Percentiles rank a stretch among this genome's conserved stretches.
These are phyloP conservation scores for Crocallis elinguaria DNA, from an alignment of 2,888 invertebrate genomes.

Conservation along the genomic window DNA sequence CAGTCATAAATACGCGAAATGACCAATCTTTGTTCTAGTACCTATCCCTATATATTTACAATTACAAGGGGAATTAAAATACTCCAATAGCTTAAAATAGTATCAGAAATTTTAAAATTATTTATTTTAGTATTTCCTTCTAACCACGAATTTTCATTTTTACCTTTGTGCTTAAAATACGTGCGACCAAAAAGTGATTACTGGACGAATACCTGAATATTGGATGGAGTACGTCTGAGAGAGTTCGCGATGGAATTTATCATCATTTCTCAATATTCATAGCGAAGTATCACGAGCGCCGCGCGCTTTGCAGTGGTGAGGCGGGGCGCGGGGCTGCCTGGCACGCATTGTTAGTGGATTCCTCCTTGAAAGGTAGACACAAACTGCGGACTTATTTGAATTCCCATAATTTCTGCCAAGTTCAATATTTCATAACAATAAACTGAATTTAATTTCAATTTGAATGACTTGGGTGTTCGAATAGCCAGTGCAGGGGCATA, in stretches of 20 bases:
- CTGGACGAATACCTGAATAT: conserved; percentile 53
- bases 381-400: conserved; percentile 75
- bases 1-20: too few relatives aligned
- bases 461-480: conserved; percentile 9
- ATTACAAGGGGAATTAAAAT: too few relatives aligned
- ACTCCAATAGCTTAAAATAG: too few relatives aligned
- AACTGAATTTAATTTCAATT: conserved; percentile 56
- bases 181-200: background rate
- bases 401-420: conserved; percentile 64
- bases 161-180: background rate
- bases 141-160: too few relatives aligned
- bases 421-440: conserved; percentile 65
- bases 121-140: too few relatives aligned
- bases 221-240: conserved; percentile 50
- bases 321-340: conserved; percentile 35
- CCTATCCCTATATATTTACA: too few relatives aligned
- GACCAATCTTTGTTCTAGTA: too few relatives aligned
- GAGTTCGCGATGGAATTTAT: conserved; percentile 63
- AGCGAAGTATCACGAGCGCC: conserved; percentile 58
- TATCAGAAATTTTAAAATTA: too few relatives aligned
- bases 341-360: conserved; percentile 70
- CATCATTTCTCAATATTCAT: conserved; percentile 78
- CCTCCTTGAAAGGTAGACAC: conserved; percentile 65
- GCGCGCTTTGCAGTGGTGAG: conserved; percentile 36
- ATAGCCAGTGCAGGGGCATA: too few relatives aligned